phyloP scores from a whole-genome alignment of 2,113 vertebrate species.

The Nesogale talazaci region DNA sequence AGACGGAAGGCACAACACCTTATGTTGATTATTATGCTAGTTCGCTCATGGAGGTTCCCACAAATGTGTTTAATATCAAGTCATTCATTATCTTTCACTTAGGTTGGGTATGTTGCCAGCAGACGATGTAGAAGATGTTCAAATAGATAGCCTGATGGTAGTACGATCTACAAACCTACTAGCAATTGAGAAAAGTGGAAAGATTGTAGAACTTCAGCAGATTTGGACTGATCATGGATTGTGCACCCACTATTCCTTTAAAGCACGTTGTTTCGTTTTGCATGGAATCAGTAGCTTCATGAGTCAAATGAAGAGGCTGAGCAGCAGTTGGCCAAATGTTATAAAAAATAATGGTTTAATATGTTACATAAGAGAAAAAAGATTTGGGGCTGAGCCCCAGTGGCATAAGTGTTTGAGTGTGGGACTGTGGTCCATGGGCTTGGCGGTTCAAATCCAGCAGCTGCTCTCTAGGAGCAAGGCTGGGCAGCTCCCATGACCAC shows the following conservation, averaged over 20 bases:
- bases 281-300: neutral
- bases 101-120: neutral
- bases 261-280: too few species aligned
- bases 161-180: neutral
- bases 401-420: too few species aligned
- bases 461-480: too few species aligned
- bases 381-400: too few species aligned
- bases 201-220: neutral
- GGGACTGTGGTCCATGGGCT: too few species aligned
- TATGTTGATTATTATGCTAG: rapidly evolving
- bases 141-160: neutral
- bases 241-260: neutral
- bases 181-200: neutral
- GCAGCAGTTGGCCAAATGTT: neutral
- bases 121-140: neutral
- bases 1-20: neutral
- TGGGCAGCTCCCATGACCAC: too few species aligned
- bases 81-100: neutral
- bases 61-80: neutral
- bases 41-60: neutral
- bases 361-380: neutral
- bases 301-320: neutral
- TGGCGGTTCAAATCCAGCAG: too few species aligned
- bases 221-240: neutral
- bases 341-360: neutral